phyloP scores from a whole-genome alignment of 2,888 invertebrate species.

The Chesias legatella region DNA sequence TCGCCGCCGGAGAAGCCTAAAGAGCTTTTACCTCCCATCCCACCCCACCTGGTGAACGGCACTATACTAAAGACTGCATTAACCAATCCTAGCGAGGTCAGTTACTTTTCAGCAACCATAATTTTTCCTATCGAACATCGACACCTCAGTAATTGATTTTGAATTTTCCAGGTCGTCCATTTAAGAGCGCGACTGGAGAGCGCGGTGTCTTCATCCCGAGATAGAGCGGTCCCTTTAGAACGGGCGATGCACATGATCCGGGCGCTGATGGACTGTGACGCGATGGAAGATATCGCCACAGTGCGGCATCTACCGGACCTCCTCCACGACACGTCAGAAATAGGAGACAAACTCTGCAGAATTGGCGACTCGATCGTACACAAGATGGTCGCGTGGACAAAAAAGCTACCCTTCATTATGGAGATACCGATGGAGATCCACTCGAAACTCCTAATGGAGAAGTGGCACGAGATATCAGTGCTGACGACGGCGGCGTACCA shows the following conservation, averaged over 20 bases:
- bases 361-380: constrained; percentile 99
- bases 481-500: constrained; percentile 96
- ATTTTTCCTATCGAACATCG: not conserved
- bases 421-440: constrained; percentile 98
- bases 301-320: constrained; percentile 94
- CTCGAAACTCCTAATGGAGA: constrained; percentile 96
- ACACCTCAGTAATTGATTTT: constrained; percentile 17
- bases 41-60: constrained; percentile 92
- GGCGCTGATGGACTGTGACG: constrained; percentile 96
- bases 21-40: constrained; percentile 79
- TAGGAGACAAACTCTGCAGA: constrained; percentile 95
- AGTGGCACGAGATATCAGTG: constrained; percentile 98
- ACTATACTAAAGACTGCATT: constrained; percentile 96
- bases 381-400: constrained; percentile 99
- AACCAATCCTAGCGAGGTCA: constrained; percentile 93
- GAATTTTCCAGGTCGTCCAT: constrained; percentile 83
- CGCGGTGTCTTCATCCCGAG: constrained; percentile 92
- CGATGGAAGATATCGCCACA: constrained; percentile 97
- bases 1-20: constrained; percentile 73
- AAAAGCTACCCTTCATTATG: constrained; percentile 97
- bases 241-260: constrained; percentile 93
- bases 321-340: constrained; percentile 93
- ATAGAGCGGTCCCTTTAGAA: constrained; percentile 90
- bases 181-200: constrained; percentile 93
- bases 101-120: constrained; percentile 12